Base-by-base conservation (phyloP, 1,140 invertebrate species). In the Drosophila fuyamai region DNA sequence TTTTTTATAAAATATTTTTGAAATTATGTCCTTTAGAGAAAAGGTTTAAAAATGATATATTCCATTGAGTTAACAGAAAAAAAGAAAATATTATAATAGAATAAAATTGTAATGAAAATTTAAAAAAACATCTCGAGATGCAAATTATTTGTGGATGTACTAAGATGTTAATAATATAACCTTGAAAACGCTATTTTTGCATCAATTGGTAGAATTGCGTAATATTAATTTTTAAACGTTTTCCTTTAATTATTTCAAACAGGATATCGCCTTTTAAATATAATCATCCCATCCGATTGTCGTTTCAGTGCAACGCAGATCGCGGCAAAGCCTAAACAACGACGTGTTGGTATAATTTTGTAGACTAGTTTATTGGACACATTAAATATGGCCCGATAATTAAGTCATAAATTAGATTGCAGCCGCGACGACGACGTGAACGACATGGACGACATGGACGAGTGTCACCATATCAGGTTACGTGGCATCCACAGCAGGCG, bases 301-400 rank as follows among this genome's bases (percentile, higher is more conserved):
- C 4, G 1, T 35, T 35, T 16, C 54, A 54, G 54, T 68, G 65
- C 61, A 68, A 18, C 47, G 1, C n/a, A 55, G 51, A 58, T 76
- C 72, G 32, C 54, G 58, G 77, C 58, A 55, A 54, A 58, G 82
- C 62, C 80, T 84, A 90, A 89, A 72, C 84, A 90, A 89, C 84
- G 84, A 89, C 88, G 85, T 89, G 84, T 89, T 91, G 82, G 82
- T 90, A 90, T 89, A 92, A 91, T 92, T 92, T 92, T 91, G 84
- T 92, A 90, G 79, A 90, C 79, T 90, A 91, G 84, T 92, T 92
- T 92, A 92, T 92, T 92, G 91, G 88, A 91, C 91, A 92, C 91
- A 92, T 92, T 92, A 92, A 92, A 92, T 92, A 92, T 92, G 90
- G 91, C 91, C 88, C 81, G 91, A 92, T 92, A 92, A 92, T 92